These are phyloP conservation scores for Drosophila stalkeri DNA, from an alignment of 2,888 invertebrate species.

Conservation along the genomic window DNA sequence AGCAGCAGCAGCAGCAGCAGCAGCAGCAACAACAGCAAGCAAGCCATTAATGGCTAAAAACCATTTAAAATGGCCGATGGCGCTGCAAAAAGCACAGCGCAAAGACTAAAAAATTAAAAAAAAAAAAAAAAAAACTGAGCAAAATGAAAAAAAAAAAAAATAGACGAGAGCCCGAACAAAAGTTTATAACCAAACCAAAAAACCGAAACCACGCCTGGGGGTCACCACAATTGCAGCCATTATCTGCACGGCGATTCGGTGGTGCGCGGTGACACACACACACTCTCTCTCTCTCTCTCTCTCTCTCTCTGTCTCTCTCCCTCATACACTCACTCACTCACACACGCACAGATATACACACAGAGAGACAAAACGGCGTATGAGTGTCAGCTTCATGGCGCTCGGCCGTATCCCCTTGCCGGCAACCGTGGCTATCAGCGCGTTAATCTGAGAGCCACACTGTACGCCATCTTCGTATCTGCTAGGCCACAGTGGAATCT, in stretches of 20 bases:
- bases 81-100: conserved; percentile 56
- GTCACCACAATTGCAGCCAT: conserved; percentile 81
- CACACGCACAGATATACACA: conserved; percentile 10
- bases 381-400: conserved; percentile 56
- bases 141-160: conserved; percentile 20
- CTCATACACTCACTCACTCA: conserved; percentile 12
- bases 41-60: conserved; percentile 76
- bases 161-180: conserved; percentile 57
- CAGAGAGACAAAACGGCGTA: conserved; percentile 57
- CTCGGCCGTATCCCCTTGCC: conserved; percentile 39
- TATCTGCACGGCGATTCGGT: conserved; percentile 71
- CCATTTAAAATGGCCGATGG: conserved; percentile 75
- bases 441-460: conserved; percentile 70
- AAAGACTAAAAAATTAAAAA: conserved; percentile 1
- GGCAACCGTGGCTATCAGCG: conserved; percentile 70
- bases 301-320: conserved; percentile 10
- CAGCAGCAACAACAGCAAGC: conserved; percentile 50
- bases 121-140: background rate
- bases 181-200: conserved; percentile 78
- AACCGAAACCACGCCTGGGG: conserved; percentile 78
- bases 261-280: conserved; percentile 42
- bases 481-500: conserved; percentile 28
- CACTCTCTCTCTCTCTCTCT: conserved; percentile 5
- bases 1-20: conserved; percentile 22
- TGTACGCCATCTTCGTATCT: conserved; percentile 63